Evolutionary conservation across 1,140 invertebrate genomes (phyloP).

Genomic region (Nixonia krombeini): DNA sequence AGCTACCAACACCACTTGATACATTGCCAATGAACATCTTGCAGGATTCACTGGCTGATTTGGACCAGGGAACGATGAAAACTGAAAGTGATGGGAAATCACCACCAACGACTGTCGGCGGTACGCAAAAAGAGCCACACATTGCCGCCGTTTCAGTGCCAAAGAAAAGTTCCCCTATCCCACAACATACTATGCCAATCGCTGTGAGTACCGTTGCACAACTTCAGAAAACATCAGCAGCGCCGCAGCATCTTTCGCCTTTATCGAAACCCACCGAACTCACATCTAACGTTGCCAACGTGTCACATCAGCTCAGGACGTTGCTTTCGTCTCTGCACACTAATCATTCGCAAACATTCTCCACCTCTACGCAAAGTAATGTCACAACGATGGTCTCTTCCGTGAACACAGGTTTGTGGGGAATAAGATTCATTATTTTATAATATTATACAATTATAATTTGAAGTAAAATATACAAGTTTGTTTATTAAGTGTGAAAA

Average conservation of each 20-base stretch:
- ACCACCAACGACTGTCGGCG: slow-evolving; percentile 9
- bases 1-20: slow-evolving; percentile 64
- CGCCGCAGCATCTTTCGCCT: slow-evolving; percentile 77
- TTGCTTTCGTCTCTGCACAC: slow-evolving; percentile 64
- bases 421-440: too few species aligned
- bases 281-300: slow-evolving; percentile 79
- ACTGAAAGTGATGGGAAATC: slow-evolving; percentile 26
- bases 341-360: slow-evolving; percentile 59
- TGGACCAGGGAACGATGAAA: slow-evolving; percentile 57
- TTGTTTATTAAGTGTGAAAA: too few species aligned
- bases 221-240: slow-evolving; percentile 50
- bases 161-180: slow-evolving; percentile 38
- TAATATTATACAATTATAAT: too few species aligned
- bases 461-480: too few species aligned
- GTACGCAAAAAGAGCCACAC: slow-evolving; percentile 2
- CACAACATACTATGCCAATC: slow-evolving; percentile 34
- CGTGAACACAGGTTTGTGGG: slow-evolving; percentile 48
- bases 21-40: slow-evolving; percentile 66
- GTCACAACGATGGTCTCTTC: slow-evolving; percentile 73
- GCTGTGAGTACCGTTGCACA: slow-evolving; percentile 54
- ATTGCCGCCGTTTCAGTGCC: too few species aligned
- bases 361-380: slow-evolving; percentile 49
- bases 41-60: slow-evolving; percentile 62
- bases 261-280: slow-evolving; percentile 80
- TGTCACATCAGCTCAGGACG: slow-evolving; percentile 77